Conservation (phyloP, 2,113 vertebrate species). For the Typhlomys cinereus region DNA sequence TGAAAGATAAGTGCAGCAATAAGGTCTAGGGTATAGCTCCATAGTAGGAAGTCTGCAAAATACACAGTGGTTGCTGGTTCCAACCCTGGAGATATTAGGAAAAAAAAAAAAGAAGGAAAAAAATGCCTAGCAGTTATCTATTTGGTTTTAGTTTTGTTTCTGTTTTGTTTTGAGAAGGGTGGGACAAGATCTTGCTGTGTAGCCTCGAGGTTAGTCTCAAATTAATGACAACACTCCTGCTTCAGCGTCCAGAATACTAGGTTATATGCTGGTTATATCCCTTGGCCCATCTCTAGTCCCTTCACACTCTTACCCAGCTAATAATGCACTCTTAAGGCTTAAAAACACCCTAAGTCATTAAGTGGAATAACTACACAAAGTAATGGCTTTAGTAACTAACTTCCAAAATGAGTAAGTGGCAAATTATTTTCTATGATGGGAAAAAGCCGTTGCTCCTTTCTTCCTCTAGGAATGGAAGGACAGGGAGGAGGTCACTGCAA, state of each 20-base stretch:
- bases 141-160: too few relatives aligned
- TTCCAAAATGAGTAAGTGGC: too few relatives aligned
- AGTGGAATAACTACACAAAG: not conserved
- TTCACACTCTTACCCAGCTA: not conserved
- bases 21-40: too few relatives aligned
- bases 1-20: not conserved
- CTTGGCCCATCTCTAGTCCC: too few relatives aligned
- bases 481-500: not conserved
- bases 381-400: not conserved
- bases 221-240: not conserved
- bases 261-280: too few relatives aligned
- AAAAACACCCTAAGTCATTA: conserved; percentile 19
- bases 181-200: not conserved
- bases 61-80: too few relatives aligned
- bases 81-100: too few relatives aligned
- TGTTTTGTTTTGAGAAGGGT: too few relatives aligned
- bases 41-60: too few relatives aligned
- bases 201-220: not conserved
- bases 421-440: not conserved
- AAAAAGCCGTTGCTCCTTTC: not conserved
- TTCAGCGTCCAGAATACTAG: not conserved
- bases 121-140: too few relatives aligned
- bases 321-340: not conserved
- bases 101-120: too few relatives aligned
- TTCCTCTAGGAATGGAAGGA: not conserved